phyloP scores from a whole-genome alignment of 2,888 invertebrate species.

The Acrobasis consociella region DNA sequence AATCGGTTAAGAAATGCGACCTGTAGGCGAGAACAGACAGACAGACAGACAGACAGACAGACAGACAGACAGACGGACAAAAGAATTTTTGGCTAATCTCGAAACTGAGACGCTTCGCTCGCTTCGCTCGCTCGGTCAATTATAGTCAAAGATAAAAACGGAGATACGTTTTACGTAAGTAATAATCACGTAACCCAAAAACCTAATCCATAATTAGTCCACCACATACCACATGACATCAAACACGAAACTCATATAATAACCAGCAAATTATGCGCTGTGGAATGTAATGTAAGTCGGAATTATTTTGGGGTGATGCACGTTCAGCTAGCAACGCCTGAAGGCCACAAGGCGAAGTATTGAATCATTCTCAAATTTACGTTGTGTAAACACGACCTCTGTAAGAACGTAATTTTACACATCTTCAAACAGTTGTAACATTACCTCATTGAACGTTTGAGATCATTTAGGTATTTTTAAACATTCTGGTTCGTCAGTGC shows the following conservation, averaged over 20 bases:
- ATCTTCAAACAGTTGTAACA: slow-evolving; percentile 18
- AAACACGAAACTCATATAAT: neutral
- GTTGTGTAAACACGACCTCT: slow-evolving; percentile 25
- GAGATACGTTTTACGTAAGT: too few species aligned
- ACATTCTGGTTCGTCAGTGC: slow-evolving; percentile 3
- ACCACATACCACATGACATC: neutral
- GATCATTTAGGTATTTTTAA: slow-evolving; percentile 9
- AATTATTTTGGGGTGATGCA: slow-evolving; percentile 10
- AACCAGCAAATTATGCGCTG: neutral
- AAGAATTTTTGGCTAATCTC: too few species aligned
- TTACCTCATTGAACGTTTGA: slow-evolving; percentile 2
- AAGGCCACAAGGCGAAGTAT: slow-evolving; percentile 52
- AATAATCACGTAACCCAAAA: too few species aligned
- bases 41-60: too few species aligned
- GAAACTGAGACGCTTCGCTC: too few species aligned
- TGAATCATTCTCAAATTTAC: slow-evolving; percentile 53
- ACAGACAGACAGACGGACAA: too few species aligned
- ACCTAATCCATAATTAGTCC: neutral
- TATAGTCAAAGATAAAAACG: too few species aligned
- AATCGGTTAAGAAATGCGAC: too few species aligned
- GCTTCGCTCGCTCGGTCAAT: too few species aligned
- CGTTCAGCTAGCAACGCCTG: slow-evolving; percentile 27
- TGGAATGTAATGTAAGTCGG: slow-evolving; percentile 7
- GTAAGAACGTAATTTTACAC: slow-evolving; percentile 11
- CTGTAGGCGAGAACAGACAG: too few species aligned